Base-by-base conservation (phyloP, 2,888 invertebrate genomes). In the Diarsia mendica region DNA sequence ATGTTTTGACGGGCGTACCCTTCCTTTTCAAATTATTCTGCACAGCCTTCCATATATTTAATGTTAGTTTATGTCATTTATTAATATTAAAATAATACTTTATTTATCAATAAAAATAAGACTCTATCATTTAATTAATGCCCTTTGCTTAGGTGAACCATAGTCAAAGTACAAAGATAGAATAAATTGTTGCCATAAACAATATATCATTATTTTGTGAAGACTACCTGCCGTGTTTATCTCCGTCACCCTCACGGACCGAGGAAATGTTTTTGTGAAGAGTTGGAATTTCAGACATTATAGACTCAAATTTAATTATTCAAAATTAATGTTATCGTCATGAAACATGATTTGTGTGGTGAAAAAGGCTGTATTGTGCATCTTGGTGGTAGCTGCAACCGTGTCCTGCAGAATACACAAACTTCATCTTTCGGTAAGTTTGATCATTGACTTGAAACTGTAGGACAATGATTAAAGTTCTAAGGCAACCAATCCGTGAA, bases 351-450 rank as follows among this genome's bases (percentile, higher is more conserved):
- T 91, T 92, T 82, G 85, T 84, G 79, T 87, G 82, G 76, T 90
- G 84, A 90, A 90, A 86, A 90, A 87, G 63, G 71, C 80, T 85
- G 83, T 91, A 77, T 80, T 93, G 71, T 86, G 87, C 74, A 79
- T 92, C 61, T 74, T 93, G 79, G 82, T 93, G 72, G 77, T 89
- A 75, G 86, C 88, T 79, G 87, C 90, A 55, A 88, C 89, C 55
- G 95, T 93, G 66, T 91, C 92, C 23, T 92, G 93, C 85, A 93
- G 95, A 88, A 95, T 95, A 89, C 96, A 95, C 91, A 95, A 95
- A 88, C 90, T 96, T 82, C 91, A 93, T 82, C 94, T 96, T 84
- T 92, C 92, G 92, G 96, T 95, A 91, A 91, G 92, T 85, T 72
- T 65, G 61, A 79, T 44, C 33, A 66, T 65, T 72, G 46, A 39